phyloP scores from a whole-genome alignment of 2,888 invertebrate species.

The Seira ritae region DNA sequence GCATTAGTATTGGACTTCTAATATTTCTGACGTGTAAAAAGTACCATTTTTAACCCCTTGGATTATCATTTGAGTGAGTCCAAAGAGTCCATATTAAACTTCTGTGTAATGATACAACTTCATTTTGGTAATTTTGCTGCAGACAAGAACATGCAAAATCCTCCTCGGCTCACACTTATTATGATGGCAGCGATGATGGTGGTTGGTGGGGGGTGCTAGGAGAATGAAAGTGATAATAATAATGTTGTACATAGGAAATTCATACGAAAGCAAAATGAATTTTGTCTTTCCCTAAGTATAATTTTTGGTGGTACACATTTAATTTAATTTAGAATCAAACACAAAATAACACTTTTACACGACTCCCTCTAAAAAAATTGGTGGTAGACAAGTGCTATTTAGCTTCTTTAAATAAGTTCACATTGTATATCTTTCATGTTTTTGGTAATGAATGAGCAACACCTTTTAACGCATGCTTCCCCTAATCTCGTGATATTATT shows the following conservation, averaged over 20 bases:
- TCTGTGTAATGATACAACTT: too few relatives aligned
- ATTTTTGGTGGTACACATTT: neutral
- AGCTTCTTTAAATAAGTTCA: neutral
- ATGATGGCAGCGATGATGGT: neutral
- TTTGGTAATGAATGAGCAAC: neutral
- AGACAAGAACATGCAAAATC: neutral
- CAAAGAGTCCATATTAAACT: neutral
- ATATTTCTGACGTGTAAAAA: neutral
- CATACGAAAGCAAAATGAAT: neutral
- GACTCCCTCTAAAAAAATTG: neutral
- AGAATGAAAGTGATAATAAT: neutral
- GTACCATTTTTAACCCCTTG: neutral
- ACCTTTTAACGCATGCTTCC: constrained; percentile 6
- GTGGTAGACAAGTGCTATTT: neutral
- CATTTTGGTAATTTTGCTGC: neutral
- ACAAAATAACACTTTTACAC: constrained; percentile 11
- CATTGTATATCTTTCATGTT: constrained; percentile 5
- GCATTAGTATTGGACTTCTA: neutral
- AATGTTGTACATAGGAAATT: constrained; percentile 11
- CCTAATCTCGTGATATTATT: neutral
- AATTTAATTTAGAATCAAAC: constrained; percentile 11
- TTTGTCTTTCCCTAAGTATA: neutral
- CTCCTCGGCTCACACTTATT: neutral
- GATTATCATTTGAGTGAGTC: neutral
- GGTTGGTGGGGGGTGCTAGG: neutral